phyloP scores from a whole-genome alignment of 2,797 vertebrate species.

The Eremophila alpestris region DNA sequence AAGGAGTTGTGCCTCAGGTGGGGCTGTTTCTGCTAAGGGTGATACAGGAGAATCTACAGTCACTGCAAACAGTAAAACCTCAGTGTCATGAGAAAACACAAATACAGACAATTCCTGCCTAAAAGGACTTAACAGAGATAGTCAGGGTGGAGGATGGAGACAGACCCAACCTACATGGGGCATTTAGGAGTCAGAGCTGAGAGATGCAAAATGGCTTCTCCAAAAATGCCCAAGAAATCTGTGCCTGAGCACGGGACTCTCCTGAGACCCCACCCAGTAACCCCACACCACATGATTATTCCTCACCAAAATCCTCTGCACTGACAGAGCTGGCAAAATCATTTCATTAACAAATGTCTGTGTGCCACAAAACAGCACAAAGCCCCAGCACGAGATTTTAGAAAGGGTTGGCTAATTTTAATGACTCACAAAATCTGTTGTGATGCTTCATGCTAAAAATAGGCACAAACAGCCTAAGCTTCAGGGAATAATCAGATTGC shows the following conservation, averaged over 20 bases:
- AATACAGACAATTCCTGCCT: background rate
- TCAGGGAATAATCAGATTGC: slow-evolving; percentile 19
- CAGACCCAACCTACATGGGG: background rate
- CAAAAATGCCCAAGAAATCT: background rate
- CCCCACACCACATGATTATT: background rate
- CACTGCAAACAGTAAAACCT: background rate
- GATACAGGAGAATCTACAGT: background rate
- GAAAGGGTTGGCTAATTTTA: slow-evolving; percentile 6
- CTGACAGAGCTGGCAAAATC: background rate
- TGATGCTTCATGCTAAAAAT: slow-evolving; percentile 40
- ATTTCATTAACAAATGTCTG: background rate
- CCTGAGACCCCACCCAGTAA: background rate
- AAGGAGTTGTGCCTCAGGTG: background rate
- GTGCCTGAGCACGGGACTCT: background rate
- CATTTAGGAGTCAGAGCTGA: background rate
- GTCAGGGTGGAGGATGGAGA: background rate
- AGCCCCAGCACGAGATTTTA: background rate
- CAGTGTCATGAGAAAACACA: background rate
- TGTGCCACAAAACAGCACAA: background rate
- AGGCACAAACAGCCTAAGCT: slow-evolving; percentile 37
- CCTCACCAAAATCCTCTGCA: background rate
- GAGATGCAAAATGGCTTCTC: background rate
- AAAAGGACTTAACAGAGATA: background rate
- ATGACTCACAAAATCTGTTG: slow-evolving; percentile 12
- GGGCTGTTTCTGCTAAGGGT: background rate